Conservation (phyloP, 2,888 invertebrate genomes). For the Desoria tigrina region DNA sequence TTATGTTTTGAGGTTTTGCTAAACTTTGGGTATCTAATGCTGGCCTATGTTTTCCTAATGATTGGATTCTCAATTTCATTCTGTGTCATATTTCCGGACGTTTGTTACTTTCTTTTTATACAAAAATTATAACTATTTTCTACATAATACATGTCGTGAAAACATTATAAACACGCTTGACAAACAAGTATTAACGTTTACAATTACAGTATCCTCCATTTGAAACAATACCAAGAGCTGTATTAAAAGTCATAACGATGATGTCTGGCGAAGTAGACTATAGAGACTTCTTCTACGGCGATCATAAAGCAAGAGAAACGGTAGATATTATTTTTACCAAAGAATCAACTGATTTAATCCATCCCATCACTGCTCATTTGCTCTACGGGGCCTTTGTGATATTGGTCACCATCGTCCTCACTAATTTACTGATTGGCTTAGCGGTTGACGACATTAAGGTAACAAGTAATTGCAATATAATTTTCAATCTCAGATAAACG, state of each 20-base stretch:
- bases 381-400: constrained; percentile 48
- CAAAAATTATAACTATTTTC: too few relatives aligned
- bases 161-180: too few relatives aligned
- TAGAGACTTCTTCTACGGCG: constrained; percentile 18
- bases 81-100: too few relatives aligned
- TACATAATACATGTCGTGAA: too few relatives aligned
- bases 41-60: too few relatives aligned
- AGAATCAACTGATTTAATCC: constrained; percentile 2
- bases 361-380: constrained; percentile 47
- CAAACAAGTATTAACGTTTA: not conserved
- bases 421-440: too few relatives aligned
- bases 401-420: constrained; percentile 47
- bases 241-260: constrained; percentile 21
- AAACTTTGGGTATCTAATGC: too few relatives aligned
- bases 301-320: not conserved
- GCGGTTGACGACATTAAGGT: too few relatives aligned
- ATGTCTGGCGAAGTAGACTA: constrained; percentile 23
- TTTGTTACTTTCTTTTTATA: constrained; percentile 1
- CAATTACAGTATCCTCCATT: constrained; percentile 17
- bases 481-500: too few relatives aligned
- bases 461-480: too few relatives aligned
- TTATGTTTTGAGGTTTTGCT: too few relatives aligned
- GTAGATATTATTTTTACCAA: not conserved
- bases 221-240: constrained; percentile 8
- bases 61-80: too few relatives aligned